Evolutionary conservation across 64 coral and sea anemone genomes (phyloP).

Genomic region (Stylophora pistillata): DNA sequence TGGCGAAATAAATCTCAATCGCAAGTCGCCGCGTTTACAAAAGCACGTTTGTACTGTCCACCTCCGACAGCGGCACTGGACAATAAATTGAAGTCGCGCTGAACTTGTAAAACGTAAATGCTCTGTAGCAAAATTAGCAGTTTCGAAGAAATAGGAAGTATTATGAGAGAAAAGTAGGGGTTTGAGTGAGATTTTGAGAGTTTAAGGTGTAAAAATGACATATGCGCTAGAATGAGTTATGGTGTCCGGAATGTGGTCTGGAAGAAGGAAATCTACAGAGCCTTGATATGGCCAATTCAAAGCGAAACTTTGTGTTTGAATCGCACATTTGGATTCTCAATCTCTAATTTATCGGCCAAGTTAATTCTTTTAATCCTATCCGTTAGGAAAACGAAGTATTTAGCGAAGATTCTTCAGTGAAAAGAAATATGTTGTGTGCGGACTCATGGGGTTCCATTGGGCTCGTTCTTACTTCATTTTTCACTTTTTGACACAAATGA

Average conservation of each 20-base stretch:
- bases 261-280: not conserved
- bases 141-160: conserved; percentile 53
- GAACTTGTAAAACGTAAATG: not conserved
- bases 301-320: conserved; percentile 11
- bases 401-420: not conserved
- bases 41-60: not conserved
- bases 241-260: conserved; percentile 65
- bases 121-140: not conserved
- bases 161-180: conserved; percentile 57
- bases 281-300: conserved; percentile 2
- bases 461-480: conserved; percentile 44
- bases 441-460: conserved; percentile 9
- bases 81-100: not conserved
- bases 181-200: conserved; percentile 43
- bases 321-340: not conserved
- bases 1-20: not conserved
- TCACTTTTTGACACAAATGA: conserved; percentile 45
- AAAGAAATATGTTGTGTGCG: not conserved
- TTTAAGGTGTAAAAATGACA: conserved; percentile 73
- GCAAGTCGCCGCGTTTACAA: not conserved
- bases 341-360: not conserved
- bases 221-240: conserved; percentile 71
- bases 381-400: not conserved
- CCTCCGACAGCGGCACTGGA: not conserved
- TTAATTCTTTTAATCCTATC: not conserved